Evolutionary conservation across 2,888 invertebrate genomes (phyloP).

Genomic region (Callimorpha dominula): DNA sequence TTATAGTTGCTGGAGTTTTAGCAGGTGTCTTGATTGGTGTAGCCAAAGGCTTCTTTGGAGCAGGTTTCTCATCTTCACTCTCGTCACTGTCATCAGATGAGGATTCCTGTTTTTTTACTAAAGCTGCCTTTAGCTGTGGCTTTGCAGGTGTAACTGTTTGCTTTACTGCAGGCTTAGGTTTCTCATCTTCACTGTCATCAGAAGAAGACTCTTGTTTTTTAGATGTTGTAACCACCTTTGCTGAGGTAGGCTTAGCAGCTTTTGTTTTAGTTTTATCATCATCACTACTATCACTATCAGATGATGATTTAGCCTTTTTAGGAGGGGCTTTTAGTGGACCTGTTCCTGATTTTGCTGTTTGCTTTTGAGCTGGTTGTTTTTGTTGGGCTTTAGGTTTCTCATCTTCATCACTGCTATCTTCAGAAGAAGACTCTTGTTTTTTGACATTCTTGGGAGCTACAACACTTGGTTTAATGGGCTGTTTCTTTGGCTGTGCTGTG

Average conservation of each 20-base stretch:
- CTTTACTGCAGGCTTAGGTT: slow-evolving; percentile 45
- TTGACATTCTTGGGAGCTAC: slow-evolving; percentile 52
- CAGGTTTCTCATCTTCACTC: slow-evolving; percentile 60
- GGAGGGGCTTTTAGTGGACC: slow-evolving; percentile 22
- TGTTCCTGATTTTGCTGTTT: slow-evolving; percentile 17
- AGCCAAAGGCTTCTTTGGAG: not conserved
- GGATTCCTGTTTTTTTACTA: slow-evolving; percentile 49
- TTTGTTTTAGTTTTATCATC: slow-evolving; percentile 53
- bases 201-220: slow-evolving; percentile 65
- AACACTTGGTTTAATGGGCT: slow-evolving; percentile 60
- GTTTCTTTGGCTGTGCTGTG: slow-evolving; percentile 53
- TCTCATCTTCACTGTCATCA: slow-evolving; percentile 57
- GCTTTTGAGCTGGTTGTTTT: slow-evolving; percentile 13
- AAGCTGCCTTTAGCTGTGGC: slow-evolving; percentile 19
- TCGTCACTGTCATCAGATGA: slow-evolving; percentile 45
- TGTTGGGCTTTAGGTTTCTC: slow-evolving; percentile 43
- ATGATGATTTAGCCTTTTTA: slow-evolving; percentile 41
- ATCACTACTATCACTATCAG: slow-evolving; percentile 53
- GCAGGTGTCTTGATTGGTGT: slow-evolving; percentile 45
- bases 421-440: slow-evolving; percentile 68
- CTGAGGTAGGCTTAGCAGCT: slow-evolving; percentile 26
- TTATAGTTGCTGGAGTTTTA: slow-evolving; percentile 58
- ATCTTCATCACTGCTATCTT: slow-evolving; percentile 65
- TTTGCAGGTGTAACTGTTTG: slow-evolving; percentile 39
- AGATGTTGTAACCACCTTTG: slow-evolving; percentile 43